A percentile compares a stretch with the other conserved stretches of the same genome.
Evolutionary conservation across 2,888 invertebrate species (phyloP).

Genomic region (Scaptomyza flava): DNA sequence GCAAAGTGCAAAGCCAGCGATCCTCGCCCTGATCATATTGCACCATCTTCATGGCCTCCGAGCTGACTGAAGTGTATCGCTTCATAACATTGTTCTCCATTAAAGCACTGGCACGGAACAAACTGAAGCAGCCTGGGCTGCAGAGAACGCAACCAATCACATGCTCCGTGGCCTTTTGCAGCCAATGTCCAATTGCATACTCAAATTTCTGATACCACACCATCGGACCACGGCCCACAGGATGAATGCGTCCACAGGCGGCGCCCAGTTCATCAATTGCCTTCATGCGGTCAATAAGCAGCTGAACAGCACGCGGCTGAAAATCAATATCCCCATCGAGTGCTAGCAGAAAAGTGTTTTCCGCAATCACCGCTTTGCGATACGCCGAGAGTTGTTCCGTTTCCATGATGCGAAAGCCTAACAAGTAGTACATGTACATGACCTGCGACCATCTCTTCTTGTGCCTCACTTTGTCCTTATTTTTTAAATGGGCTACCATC

Average conservation of each 20-base stretch:
- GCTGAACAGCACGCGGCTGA: slow-evolving; percentile 90
- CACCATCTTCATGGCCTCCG: slow-evolving; percentile 93
- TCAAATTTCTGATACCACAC: slow-evolving; percentile 95
- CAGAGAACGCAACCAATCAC: slow-evolving; percentile 95
- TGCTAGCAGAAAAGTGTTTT: slow-evolving; percentile 93
- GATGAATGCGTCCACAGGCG: slow-evolving; percentile 95
- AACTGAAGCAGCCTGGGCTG: slow-evolving; percentile 95
- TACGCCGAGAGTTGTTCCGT: slow-evolving; percentile 83
- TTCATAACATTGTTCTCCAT: slow-evolving; percentile 96
- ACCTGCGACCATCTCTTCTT: slow-evolving; percentile 97
- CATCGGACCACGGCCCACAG: slow-evolving; percentile 92
- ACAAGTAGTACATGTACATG: slow-evolving; percentile 97
- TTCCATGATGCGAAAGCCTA: slow-evolving; percentile 92
- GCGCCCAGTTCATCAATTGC: slow-evolving; percentile 92
- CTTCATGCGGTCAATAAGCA: slow-evolving; percentile 94
- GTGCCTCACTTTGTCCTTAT: slow-evolving; percentile 93
- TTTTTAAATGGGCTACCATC: slow-evolving; percentile 94
- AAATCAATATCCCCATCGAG: slow-evolving; percentile 96
- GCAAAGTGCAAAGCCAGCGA: slow-evolving; percentile 96
- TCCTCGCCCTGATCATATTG: slow-evolving; percentile 99
- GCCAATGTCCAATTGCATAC: slow-evolving; percentile 96
- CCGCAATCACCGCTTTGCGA: slow-evolving; percentile 88
- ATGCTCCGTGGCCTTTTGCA: slow-evolving; percentile 96
- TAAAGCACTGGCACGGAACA: slow-evolving; percentile 94
- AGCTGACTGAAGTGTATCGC: slow-evolving; percentile 92